These are phyloP conservation scores for Sebastiscus tertius DNA, from an alignment of 2,797 vertebrate species.

Conservation along the genomic window DNA sequence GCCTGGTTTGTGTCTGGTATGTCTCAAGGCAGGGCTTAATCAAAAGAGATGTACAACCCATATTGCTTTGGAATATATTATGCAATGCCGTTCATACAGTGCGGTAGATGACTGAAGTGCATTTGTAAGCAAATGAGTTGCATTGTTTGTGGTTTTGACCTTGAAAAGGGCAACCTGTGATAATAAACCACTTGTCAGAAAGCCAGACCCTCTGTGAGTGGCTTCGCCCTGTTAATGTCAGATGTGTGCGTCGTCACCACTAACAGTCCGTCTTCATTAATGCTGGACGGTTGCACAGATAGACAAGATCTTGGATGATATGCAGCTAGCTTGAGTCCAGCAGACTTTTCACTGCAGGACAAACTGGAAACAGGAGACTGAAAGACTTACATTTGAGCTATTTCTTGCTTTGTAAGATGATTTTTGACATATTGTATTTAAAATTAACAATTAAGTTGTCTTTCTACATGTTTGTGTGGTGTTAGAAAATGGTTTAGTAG, in stretches of 20 bases:
- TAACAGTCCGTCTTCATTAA: slow-evolving; percentile 62
- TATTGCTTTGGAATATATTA: slow-evolving; percentile 61
- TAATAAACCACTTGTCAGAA: slow-evolving; percentile 65
- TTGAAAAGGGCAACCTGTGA: slow-evolving; percentile 53
- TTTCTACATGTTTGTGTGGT: neutral
- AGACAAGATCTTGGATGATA: neutral
- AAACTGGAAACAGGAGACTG: neutral
- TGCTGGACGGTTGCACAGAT: slow-evolving; percentile 1
- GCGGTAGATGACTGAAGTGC: slow-evolving; percentile 51
- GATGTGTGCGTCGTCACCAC: slow-evolving; percentile 21
- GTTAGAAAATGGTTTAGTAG: neutral
- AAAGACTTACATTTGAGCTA: neutral
- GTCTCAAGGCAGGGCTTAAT: slow-evolving; percentile 60
- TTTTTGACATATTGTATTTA: neutral
- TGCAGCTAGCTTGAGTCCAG: neutral
- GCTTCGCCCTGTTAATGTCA: slow-evolving; percentile 39
- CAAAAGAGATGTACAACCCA: slow-evolving; percentile 59
- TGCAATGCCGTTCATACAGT: slow-evolving; percentile 23
- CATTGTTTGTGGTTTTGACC: slow-evolving; percentile 68
- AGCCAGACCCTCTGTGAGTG: slow-evolving; percentile 38
- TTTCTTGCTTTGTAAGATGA: neutral
- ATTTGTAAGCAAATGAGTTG: slow-evolving; percentile 65
- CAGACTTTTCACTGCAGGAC: neutral
- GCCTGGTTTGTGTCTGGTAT: slow-evolving; percentile 53
- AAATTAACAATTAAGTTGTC: neutral